Base-by-base conservation (phyloP, 1,140 invertebrate species). In the Armadillidium nasatum region DNA sequence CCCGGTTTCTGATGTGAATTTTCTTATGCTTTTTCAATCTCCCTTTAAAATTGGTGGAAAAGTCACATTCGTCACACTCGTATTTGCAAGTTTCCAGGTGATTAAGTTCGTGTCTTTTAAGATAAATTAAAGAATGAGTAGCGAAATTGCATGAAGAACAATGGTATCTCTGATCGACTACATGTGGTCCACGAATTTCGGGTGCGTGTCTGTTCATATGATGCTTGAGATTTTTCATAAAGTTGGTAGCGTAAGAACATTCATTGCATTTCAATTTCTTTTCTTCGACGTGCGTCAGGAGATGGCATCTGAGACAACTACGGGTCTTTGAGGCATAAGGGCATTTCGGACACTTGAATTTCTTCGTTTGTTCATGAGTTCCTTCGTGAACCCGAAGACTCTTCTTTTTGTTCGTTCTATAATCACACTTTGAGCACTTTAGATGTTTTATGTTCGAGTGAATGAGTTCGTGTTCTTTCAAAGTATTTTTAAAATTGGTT, bases 371-470 rank as follows among this genome's bases (percentile, higher is more conserved):
- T 19, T 60, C 50, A 60, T 60, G 50, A 60, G 50, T 60, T 3
- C 11, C 11, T 60, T 60, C 2, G 19, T 60, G 50, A 15, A 13
- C 19, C 7, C 50, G 11, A 15, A 60, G 50, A 60, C 50, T 60
- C 7, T 60, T 60, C 50, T 60, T 60, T 60, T 15, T 15, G 19
- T 60, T 60, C 7, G 50, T 60, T 15, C 11, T 19, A 60, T 60
- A 60, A 60, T 60, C 50, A 60, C 50, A 60, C 50, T 60, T 60
- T 15, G 50, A 60, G 19, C 50, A 60, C 7, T 60, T 60, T 60
- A 60, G 7, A 60, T 60, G 50, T 60, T 60, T 60, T 13, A 60
- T 19, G 11, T 60, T 19, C 50, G 19, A 15, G 7, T 60, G 50
- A 4, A 60, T 60, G 11, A 60, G 19, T 7, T 60, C 50, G 7